Percentiles rank a stretch among this genome's conserved stretches.
phyloP scores from a whole-genome alignment of 2,113 vertebrate species.

The Macaca fascicularis region DNA sequence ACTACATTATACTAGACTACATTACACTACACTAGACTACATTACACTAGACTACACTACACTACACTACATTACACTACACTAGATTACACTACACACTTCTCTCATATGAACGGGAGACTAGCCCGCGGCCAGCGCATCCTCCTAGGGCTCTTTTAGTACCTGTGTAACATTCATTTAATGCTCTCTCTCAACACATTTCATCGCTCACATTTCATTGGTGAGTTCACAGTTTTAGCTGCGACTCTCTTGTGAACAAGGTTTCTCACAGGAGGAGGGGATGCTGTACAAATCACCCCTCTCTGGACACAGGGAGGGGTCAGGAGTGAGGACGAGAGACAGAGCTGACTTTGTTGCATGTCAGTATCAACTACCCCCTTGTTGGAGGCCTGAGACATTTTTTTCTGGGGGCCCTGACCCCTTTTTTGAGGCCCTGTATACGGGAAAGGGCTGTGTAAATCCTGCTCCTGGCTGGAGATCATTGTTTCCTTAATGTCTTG shows the following conservation, averaged over 20 bases:
- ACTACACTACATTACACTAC: too few species aligned
- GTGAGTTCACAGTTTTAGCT: not conserved
- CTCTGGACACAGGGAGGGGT: not conserved
- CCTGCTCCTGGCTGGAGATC: not conserved
- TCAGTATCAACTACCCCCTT: not conserved
- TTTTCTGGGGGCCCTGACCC: fast-evolving
- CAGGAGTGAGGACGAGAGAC: fast-evolving
- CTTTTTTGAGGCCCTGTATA: fast-evolving
- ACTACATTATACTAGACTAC: fast-evolving
- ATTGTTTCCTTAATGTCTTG: not conserved
- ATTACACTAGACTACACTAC: too few species aligned
- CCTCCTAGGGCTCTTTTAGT: not conserved
- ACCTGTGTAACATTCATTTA: fast-evolving
- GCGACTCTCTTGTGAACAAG: not conserved
- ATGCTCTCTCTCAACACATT: not conserved
- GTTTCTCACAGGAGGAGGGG: not conserved
- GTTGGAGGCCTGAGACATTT: too few species aligned
- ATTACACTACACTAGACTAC: fast-evolving
- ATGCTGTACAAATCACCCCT: fast-evolving
- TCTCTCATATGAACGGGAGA: fast-evolving
- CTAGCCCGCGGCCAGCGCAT: fast-evolving
- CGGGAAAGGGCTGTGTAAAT: fast-evolving
- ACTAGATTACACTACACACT: fast-evolving
- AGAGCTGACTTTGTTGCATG: not conserved
- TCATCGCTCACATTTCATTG: fast-evolving